Evolutionary conservation across 2,888 invertebrate genomes (phyloP).

Genomic region (Pegoplata infirma): DNA sequence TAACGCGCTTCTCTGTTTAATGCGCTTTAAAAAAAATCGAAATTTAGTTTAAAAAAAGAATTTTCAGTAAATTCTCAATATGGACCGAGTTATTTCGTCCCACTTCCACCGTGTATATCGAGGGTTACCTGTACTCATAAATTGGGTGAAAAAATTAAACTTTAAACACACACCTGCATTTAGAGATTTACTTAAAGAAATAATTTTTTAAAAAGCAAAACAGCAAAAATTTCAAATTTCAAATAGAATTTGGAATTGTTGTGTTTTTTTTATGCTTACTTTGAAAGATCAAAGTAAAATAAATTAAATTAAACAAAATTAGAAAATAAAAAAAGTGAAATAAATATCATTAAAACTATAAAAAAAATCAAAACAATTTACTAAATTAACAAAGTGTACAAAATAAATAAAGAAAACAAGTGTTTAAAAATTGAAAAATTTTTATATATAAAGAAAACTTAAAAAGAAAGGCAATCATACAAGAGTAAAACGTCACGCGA

Average conservation of each 20-base stretch:
- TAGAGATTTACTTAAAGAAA: slow-evolving; percentile 2
- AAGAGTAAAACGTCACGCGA: slow-evolving; percentile 7
- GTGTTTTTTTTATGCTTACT: too few relatives aligned
- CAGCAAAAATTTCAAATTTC: not conserved
- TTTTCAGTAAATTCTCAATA: too few relatives aligned
- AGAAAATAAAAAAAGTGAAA: not conserved
- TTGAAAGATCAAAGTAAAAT: not conserved
- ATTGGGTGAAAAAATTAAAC: too few relatives aligned
- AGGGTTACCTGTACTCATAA: too few relatives aligned
- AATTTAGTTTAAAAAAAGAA: too few relatives aligned
- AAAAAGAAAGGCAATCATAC: not conserved
- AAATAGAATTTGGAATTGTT: not conserved
- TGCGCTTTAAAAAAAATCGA: too few relatives aligned
- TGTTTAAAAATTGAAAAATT: not conserved
- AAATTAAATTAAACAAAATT: not conserved
- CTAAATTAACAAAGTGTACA: not conserved
- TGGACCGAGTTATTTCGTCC: too few relatives aligned
- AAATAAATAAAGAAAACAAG: not conserved
- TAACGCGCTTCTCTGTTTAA: too few relatives aligned
- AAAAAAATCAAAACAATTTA: not conserved
- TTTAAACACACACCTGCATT: slow-evolving; percentile 47
- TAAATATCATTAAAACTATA: not conserved
- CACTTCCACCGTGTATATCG: too few relatives aligned
- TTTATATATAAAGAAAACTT: not conserved
- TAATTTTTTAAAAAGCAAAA: too few relatives aligned